These are phyloP conservation scores for Colletes collaris DNA, from an alignment of 2,888 invertebrate species.

Conservation along the genomic window DNA sequence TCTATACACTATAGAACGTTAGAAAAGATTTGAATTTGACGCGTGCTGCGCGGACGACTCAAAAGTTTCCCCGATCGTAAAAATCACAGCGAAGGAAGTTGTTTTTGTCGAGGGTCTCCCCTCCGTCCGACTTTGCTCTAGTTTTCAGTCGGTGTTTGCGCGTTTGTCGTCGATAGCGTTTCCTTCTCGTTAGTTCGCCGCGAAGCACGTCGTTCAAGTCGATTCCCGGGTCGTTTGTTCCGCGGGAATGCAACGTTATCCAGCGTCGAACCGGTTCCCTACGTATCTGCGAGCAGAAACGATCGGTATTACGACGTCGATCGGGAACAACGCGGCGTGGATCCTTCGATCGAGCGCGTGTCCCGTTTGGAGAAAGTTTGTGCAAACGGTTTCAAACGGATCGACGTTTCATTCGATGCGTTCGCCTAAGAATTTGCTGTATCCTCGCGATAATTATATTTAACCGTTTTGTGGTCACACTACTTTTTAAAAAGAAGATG, in stretches of 20 bases:
- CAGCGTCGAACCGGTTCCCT: slow-evolving; percentile 38
- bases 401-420: slow-evolving; percentile 11
- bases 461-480: too few relatives aligned
- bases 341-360: background rate
- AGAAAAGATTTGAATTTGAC: too few relatives aligned
- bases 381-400: background rate
- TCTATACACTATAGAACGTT: too few relatives aligned
- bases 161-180: slow-evolving; percentile 26
- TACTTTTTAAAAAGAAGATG: too few relatives aligned
- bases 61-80: slow-evolving; percentile 34
- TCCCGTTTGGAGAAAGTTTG: slow-evolving; percentile 20
- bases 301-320: slow-evolving; percentile 47
- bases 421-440: slow-evolving; percentile 15
- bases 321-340: background rate
- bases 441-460: too few relatives aligned
- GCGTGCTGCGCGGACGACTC: background rate
- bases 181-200: slow-evolving; percentile 54
- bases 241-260: slow-evolving; percentile 41
- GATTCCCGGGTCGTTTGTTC: slow-evolving; percentile 38
- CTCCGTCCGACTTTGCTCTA: slow-evolving; percentile 47
- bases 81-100: slow-evolving; percentile 41
- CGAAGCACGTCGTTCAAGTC: slow-evolving; percentile 61
- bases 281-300: slow-evolving; percentile 55
- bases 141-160: slow-evolving; percentile 12
- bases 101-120: slow-evolving; percentile 35